Conservation (phyloP, 2,888 invertebrate species). For the Sesamia inferens region DNA sequence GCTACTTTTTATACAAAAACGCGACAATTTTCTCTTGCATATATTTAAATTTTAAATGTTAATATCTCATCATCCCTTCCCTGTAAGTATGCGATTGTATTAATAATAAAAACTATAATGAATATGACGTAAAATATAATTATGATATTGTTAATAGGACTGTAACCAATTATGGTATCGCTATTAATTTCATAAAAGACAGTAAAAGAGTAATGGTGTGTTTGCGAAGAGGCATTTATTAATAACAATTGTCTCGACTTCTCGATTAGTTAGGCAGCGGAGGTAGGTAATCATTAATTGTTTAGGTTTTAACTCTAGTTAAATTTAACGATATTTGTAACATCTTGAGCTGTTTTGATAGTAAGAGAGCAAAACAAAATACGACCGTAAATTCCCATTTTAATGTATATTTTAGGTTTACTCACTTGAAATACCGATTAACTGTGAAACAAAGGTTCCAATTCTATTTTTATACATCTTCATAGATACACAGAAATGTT, state of each 20-base stretch:
- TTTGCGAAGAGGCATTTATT: conserved; percentile 66
- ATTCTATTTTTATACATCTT: not conserved
- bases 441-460: not conserved
- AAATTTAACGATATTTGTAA: conserved; percentile 48
- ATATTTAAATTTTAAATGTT: not conserved
- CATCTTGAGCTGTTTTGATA: conserved; percentile 32
- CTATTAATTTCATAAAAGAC: conserved; percentile 61
- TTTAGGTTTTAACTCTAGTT: conserved; percentile 57
- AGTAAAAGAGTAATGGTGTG: conserved; percentile 52
- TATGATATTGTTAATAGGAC: conserved; percentile 27
- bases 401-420: not conserved
- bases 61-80: not conserved
- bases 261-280: conserved; percentile 47
- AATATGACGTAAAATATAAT: not conserved
- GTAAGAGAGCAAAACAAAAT: not conserved
- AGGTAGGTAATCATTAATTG: conserved; percentile 51
- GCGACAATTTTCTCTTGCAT: not conserved
- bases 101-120: not conserved
- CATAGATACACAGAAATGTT: not conserved
- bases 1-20: not conserved
- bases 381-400: not conserved
- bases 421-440: not conserved
- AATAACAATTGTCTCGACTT: conserved; percentile 59
- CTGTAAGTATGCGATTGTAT: not conserved
- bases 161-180: conserved; percentile 29